Base-by-base conservation (phyloP, 2,797 vertebrate genomes). In the Myoxocephalus aenaeus region DNA sequence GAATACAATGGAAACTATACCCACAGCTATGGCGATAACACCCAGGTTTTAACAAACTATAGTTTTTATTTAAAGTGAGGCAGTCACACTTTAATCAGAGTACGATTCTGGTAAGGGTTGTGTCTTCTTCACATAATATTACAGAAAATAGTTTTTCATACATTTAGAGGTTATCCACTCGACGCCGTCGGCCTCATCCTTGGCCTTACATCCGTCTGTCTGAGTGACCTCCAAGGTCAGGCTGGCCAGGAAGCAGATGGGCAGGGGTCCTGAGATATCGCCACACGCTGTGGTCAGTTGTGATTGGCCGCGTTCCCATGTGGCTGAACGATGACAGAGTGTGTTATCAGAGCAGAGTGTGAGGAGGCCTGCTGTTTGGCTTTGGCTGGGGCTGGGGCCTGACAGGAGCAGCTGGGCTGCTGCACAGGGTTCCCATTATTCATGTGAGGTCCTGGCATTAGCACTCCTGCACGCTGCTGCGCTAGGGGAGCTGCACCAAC, bases 201-300 rank as follows among this genome's bases (percentile, higher is more conserved):
- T 63, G 68, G 62, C 51, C 67, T 44, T 54, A n/a, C 25, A 59
- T 66, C 54, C 25, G 18, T 32, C 6, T 73, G 32, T 70, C 57
- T 69, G 70, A 32, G 67, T 77, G 80, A 89, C 82, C 82, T 81
- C 68, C 77, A 77, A 85, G 83, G 86, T 92, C 89, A 77, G 44
- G 20, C 73, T 17, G 67, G 68, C 67, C 84, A 86, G 89, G 86
- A 88, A 89, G 86, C 92, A 93, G 91, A 92, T 90, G 89, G 90
- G 70, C 73, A 76, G 62, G 70, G 68, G 79, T 85, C 79, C 79
- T 73, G 83, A 40, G 67, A 84, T 86, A 85, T 73, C 62, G 7
- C 79, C 75, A 46, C 76, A 77, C 46, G 69, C 73, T 71, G 79
- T 2, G 73, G 63, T 81, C 66, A 70, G 59, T 72, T 67, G 84